Base-by-base conservation (phyloP, 2,888 invertebrate genomes). In the Anodontia alba region DNA sequence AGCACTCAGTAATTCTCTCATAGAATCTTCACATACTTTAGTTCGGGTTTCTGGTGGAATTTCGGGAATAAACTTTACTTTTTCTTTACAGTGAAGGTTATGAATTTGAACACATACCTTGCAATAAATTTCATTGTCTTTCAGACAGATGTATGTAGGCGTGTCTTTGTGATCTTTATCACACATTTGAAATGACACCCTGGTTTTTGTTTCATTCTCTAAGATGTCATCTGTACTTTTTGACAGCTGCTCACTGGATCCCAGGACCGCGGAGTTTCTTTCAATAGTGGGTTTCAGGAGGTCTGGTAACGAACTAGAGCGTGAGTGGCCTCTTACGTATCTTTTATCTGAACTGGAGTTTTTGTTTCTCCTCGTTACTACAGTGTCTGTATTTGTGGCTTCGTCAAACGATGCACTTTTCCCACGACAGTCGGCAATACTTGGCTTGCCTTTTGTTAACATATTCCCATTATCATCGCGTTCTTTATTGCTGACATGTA, bases 61-160 rank as follows among this genome's bases (percentile, higher is more conserved):
- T 78, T 85, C 85, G n/a, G 85, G 85, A 43, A 85, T 85, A 42
- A 74, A 82, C 49, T 83, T 82, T 0, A 85, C 85, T 29, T 83
- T 80, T 69, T 85, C 85, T 49, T 51, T 70, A 43, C 85, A 85
- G 46, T 85, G 85, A 46, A 78, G 78, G 62, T 85, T 85, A 20
- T 85, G 85, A n/a, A 85, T 69, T 29, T 78, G 73, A 1, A 85
- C 80, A 62, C 85, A 85, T 1, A 80, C 75, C 17, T 66, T 76
- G 36, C 85, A 85, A 42, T 85, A 85, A 20, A 85, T 82, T 66
- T 85, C 85, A 54, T 83, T 83, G 69, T 85, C 85, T 67, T 85
- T 85, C 46, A 85, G 29, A 57, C 85, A 85, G 5, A 85, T 80
- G 66, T 78, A 85, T 49, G 77, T 77, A 15, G 85, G 82, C 1